These are phyloP conservation scores for Nylanderia fulva DNA, from an alignment of 1,140 invertebrate genomes.

Conservation along the genomic window DNA sequence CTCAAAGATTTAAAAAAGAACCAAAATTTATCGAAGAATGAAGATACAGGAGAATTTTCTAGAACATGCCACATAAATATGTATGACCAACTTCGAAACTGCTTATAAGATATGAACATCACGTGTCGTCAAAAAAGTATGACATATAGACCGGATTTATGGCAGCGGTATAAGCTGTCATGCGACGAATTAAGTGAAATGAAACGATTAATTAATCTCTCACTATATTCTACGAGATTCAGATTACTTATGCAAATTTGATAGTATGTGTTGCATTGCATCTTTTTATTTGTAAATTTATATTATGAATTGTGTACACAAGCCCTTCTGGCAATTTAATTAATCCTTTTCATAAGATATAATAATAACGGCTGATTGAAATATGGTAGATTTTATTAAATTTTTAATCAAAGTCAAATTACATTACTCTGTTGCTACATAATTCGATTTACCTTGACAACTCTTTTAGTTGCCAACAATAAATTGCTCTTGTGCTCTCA, in stretches of 20 bases:
- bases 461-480: slow-evolving; percentile 23
- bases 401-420: slow-evolving; percentile 53
- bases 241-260: neutral
- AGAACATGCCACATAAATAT: neutral
- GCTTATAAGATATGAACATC: slow-evolving; percentile 15
- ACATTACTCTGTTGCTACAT: slow-evolving; percentile 17
- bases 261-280: neutral
- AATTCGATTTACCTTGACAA: slow-evolving; percentile 35
- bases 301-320: neutral
- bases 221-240: neutral
- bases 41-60: neutral
- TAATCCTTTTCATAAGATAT: slow-evolving; percentile 24
- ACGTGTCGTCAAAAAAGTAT: slow-evolving; percentile 19
- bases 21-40: neutral
- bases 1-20: neutral
- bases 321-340: neutral
- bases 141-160: slow-evolving; percentile 37
- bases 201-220: slow-evolving; percentile 39
- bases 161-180: slow-evolving; percentile 2
- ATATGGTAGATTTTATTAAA: slow-evolving; percentile 35
- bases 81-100: neutral
- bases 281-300: slow-evolving; percentile 20
- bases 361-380: slow-evolving; percentile 33
- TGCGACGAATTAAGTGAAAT: slow-evolving; percentile 39
- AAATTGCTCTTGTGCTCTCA: slow-evolving; percentile 22